A percentile compares a stretch with the other conserved stretches of the same genome.
phyloP scores from a whole-genome alignment of 2,797 vertebrate genomes.

The Vultur gryphus region DNA sequence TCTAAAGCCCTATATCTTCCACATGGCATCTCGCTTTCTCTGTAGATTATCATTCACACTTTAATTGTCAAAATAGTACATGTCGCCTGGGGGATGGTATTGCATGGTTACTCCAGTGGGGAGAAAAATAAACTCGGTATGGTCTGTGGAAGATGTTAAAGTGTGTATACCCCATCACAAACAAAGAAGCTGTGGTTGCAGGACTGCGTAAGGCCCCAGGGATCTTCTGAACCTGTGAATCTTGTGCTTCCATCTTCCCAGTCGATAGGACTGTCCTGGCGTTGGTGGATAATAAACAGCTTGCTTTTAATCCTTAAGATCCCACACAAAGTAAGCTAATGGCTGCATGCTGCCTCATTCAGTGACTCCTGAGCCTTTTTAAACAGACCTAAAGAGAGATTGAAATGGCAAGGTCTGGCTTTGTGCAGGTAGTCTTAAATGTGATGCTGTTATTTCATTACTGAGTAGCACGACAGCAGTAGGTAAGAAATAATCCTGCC shows the following conservation, averaged over 20 bases:
- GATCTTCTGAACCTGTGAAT: not conserved
- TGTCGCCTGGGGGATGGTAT: not conserved
- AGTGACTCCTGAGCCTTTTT: not conserved
- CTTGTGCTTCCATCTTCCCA: not conserved
- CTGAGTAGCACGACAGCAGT: not conserved
- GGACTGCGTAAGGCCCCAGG: not conserved
- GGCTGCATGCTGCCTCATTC: not conserved
- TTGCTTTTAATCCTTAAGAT: not conserved
- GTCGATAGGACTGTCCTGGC: not conserved
- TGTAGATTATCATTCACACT: not conserved
- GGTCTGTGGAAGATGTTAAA: not conserved
- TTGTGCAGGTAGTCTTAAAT: not conserved
- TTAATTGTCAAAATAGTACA: not conserved
- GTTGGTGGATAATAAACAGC: not conserved
- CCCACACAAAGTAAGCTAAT: not conserved
- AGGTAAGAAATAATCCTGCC: not conserved
- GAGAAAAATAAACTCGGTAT: not conserved
- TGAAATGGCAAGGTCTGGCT: not conserved
- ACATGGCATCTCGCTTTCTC: not conserved
- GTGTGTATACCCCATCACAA: not conserved
- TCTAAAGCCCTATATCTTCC: not conserved
- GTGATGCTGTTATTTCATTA: not conserved
- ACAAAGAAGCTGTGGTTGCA: not conserved
- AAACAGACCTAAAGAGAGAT: not conserved
- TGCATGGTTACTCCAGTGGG: not conserved